Percentiles rank a stretch among this genome's conserved stretches.
Conservation (phyloP, 1,140 invertebrate genomes). For the silkworm (Bombyx mori) region ASM3026992v2 NC_085118.1:7620501-7621000, state of each 20-base stretch:
- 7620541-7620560: no score
- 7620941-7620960: conserved; percentile 45
- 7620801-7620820: conserved; percentile 3
- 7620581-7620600: conserved; percentile 1
- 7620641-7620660: no score
- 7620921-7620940: conserved; percentile 50
- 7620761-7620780: background rate
- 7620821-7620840: background rate
- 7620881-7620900: conserved; percentile 37
- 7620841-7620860: conserved; percentile 2
- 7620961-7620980: conserved; percentile 44
- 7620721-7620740: no score
- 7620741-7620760: no score
- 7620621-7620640: background rate
- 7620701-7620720: no score
- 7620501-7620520: conserved; percentile 37
- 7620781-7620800: background rate
- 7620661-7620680: no score
- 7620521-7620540: conserved; percentile 29
- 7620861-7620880: conserved; percentile 24
- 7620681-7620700: no score
- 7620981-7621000: conserved; percentile 22
- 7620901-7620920: conserved; percentile 60
- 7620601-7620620: background rate
- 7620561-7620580: no score